A percentile compares a stretch with the other conserved stretches of the same genome.
phyloP scores from a whole-genome alignment of 2,113 vertebrate genomes.

The Callipepla californica region DNA sequence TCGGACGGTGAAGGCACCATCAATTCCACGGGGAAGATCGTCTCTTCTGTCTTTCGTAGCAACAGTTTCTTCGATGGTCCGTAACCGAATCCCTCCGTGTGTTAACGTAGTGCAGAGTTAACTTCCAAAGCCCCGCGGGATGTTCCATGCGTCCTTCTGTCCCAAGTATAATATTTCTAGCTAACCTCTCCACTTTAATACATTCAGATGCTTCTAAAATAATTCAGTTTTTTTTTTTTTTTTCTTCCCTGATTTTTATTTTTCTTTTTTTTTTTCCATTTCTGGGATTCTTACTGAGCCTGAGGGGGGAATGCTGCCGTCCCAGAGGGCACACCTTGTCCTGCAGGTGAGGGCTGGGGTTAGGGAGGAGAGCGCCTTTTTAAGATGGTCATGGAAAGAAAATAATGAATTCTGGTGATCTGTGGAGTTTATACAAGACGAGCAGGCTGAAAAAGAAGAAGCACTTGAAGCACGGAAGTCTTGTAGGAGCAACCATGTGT shows the following conservation, averaged over 20 bases:
- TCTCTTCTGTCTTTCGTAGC: slow-evolving; percentile 85
- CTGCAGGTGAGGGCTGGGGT: not conserved
- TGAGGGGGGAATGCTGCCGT: not conserved
- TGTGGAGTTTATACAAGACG: slow-evolving; percentile 28
- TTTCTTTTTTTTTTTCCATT: not conserved
- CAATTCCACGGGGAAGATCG: slow-evolving; percentile 88
- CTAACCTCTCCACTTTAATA: slow-evolving; percentile 27
- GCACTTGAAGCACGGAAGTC: slow-evolving; percentile 19
- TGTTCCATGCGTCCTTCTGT: slow-evolving; percentile 44
- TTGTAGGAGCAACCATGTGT: slow-evolving; percentile 55
- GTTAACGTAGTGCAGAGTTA: slow-evolving; percentile 3
- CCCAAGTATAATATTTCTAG: slow-evolving; percentile 39
- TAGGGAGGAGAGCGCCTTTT: slow-evolving; percentile 14
- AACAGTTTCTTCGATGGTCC: slow-evolving; percentile 82
- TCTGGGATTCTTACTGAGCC: slow-evolving; percentile 12
- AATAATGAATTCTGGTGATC: not conserved
- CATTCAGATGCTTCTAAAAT: slow-evolving; percentile 53
- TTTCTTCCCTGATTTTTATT: not conserved
- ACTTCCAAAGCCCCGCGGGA: slow-evolving; percentile 26
- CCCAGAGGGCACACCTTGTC: not conserved
- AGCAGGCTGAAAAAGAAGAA: slow-evolving; percentile 30
- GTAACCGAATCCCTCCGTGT: slow-evolving; percentile 32
- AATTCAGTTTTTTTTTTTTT: not conserved
- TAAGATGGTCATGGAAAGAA: not conserved
- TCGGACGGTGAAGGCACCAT: slow-evolving; percentile 95